Percentiles rank a stretch among this genome's conserved stretches.
Evolutionary conservation across 1,140 invertebrate species (phyloP).

Genomic region (Ruditapes philippinarum): DNA sequence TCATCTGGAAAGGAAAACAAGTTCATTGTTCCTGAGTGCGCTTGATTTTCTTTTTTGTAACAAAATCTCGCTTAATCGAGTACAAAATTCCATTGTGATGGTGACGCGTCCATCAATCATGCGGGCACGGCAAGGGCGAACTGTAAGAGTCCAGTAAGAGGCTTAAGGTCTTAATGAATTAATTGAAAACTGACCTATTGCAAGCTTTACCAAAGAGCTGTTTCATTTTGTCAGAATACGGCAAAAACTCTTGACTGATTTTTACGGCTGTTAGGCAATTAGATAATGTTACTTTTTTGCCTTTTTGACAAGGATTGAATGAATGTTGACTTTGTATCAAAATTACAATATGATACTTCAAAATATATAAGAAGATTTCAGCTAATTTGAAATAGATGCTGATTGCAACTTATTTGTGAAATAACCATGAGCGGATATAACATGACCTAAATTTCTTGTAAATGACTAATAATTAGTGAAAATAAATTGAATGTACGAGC

Average conservation of each 20-base stretch:
- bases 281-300: neutral
- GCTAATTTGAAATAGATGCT: neutral
- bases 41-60: neutral
- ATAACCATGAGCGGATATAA: too few species aligned
- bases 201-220: neutral
- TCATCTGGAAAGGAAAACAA: neutral
- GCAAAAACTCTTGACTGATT: neutral
- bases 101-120: neutral
- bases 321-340: neutral
- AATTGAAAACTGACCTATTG: constrained; percentile 23
- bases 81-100: neutral
- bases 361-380: neutral
- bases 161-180: constrained; percentile 7
- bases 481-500: too few species aligned
- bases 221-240: constrained; percentile 4
- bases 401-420: neutral
- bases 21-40: neutral
- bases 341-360: neutral
- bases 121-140: neutral
- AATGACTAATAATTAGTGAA: too few species aligned
- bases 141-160: neutral
- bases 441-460: too few species aligned
- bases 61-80: neutral
- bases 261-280: neutral
- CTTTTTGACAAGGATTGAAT: neutral